Base-by-base conservation (phyloP, 2,113 vertebrate species). In the Elgaria multicarinata region DNA sequence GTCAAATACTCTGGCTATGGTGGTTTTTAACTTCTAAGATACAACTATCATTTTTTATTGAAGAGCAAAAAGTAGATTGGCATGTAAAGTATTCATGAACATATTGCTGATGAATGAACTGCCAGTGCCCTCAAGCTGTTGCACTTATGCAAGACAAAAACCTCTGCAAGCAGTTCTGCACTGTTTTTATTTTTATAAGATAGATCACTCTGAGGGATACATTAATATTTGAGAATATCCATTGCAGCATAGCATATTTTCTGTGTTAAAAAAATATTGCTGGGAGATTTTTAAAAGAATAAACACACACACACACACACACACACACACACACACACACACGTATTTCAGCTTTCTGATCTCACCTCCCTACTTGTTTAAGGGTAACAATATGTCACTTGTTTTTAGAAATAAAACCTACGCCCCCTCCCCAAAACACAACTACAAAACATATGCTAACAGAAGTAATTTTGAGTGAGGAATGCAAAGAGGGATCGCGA, bases 131-230 rank as follows among this genome's bases (percentile, higher is more conserved):
- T 69, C 12, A 39, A 77, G 88, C 72, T 42, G 55, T 31, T 55
- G 42, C 72, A 33, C 71, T 84, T 78, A 69, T 36, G 26, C n/a
- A 69, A 62, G 33, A 76, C 44, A 77, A 67, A 88, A 20, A 39
- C 69, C 72, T 74, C 69, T 62, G 83, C 46, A 36, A 44, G 33
- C 62, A n/a, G 16, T n/a, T 85, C 50, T 85, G n/a, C 28, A 44
- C 76, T 72, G 22, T 62, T 85, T 83, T 85, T 85, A 78, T 90
- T 80, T 85, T 80, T 62, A 72, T 64, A 75, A n/a, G 75, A n/a
- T 53, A 85, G 31, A 28, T 80, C 36, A n/a, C 66, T 75, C 36
- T 74, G 67, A 90, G 44, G 31, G 4, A 12, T 62, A 46, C 4
- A 33, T 72, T 53, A 79, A 71, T 76, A 53, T 24, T 66, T 84